These are phyloP conservation scores for Hyperoplus immaculatus DNA, from an alignment of 2,797 vertebrate genomes.

Conservation along the genomic window DNA sequence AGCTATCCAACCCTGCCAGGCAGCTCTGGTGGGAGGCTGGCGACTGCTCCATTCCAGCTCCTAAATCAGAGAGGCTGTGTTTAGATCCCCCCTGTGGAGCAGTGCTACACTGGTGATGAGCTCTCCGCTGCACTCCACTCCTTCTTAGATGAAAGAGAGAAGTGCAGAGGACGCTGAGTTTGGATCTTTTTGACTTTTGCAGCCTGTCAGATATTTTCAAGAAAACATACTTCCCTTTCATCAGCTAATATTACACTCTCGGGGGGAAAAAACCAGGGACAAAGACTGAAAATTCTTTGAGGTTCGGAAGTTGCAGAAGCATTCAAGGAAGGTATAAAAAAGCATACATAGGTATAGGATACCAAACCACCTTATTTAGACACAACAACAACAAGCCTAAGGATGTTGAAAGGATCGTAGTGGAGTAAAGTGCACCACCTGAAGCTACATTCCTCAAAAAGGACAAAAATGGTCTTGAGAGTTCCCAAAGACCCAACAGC, in stretches of 20 bases:
- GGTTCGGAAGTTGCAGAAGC: conserved; percentile 21
- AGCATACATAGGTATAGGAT: not conserved
- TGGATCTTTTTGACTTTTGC: conserved; percentile 29
- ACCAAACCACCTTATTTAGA: conserved; percentile 13
- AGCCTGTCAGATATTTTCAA: not conserved
- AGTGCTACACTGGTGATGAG: conserved; percentile 44
- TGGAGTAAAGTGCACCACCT: conserved; percentile 44
- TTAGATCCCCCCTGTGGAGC: conserved; percentile 61
- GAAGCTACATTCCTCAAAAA: conserved; percentile 45
- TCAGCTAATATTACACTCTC: conserved; percentile 30
- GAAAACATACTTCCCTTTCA: conserved; percentile 16
- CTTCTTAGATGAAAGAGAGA: conserved; percentile 49
- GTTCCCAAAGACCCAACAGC: conserved; percentile 43
- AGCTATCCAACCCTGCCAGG: conserved; percentile 69
- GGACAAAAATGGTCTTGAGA: conserved; percentile 36
- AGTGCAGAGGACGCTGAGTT: conserved; percentile 36
- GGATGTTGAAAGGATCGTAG: conserved; percentile 12
- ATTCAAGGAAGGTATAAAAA: conserved; percentile 31
- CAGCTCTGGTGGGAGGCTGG: conserved; percentile 73
- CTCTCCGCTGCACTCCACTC: conserved; percentile 34
- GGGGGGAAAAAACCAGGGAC: conserved; percentile 6
- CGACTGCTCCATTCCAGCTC: conserved; percentile 69
- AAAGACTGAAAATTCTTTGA: conserved; percentile 7
- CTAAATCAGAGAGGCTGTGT: conserved; percentile 73
- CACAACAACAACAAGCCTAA: conserved; percentile 4